A percentile compares a stretch with the other conserved stretches of the same genome.
phyloP scores from a whole-genome alignment of 2,888 invertebrate genomes.

The Eristalis arbustorum region DNA sequence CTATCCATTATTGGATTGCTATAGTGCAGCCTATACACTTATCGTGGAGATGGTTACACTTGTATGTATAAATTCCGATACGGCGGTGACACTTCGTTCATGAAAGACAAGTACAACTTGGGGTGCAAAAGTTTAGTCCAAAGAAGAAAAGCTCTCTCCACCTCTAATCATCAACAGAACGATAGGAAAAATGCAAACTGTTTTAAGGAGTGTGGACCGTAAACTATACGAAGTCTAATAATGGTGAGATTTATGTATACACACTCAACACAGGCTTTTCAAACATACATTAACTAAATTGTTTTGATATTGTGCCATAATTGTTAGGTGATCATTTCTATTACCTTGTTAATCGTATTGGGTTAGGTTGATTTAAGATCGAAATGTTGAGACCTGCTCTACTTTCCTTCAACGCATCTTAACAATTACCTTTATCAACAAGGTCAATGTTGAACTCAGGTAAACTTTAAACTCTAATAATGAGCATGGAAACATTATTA shows the following conservation, averaged over 20 bases:
- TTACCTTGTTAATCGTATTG: no score
- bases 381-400: no score
- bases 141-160: conserved; percentile 27
- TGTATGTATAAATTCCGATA: conserved; percentile 11
- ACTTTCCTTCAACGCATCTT: neutral
- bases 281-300: neutral
- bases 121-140: conserved; percentile 27
- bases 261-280: neutral
- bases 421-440: neutral
- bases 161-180: neutral
- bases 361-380: no score
- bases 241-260: neutral
- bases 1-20: neutral
- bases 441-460: neutral
- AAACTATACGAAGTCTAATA: neutral
- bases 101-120: neutral
- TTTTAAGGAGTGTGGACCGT: neutral
- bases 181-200: neutral
- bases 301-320: neutral
- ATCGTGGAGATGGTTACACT: neutral
- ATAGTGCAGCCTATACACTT: conserved; percentile 6
- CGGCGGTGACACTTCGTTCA: conserved; percentile 28
- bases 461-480: neutral
- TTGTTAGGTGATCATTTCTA: no score
- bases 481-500: neutral